phyloP scores from a whole-genome alignment of 2,888 invertebrate genomes.

The Sarcophaga rosellei region DNA sequence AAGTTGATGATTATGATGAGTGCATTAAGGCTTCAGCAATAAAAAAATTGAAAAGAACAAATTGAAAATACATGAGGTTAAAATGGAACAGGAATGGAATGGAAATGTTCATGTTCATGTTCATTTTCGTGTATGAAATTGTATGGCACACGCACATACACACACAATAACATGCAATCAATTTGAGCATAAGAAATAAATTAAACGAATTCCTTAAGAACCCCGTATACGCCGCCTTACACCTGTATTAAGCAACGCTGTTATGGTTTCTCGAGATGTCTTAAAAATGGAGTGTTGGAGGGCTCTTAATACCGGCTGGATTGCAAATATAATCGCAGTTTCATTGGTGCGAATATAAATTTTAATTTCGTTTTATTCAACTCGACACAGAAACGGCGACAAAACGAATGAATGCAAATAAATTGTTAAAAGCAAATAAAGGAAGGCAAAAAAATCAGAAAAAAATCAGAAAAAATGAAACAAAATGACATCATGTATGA shows the following conservation, averaged over 20 bases:
- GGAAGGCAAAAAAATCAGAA: background rate
- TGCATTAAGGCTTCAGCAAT: conserved; percentile 46
- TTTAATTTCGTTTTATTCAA: conserved; percentile 14
- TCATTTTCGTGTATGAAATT: no score
- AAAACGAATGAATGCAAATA: background rate
- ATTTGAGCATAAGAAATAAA: conserved; percentile 43
- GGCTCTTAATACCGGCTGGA: no score
- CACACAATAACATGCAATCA: conserved; percentile 35
- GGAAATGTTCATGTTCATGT: no score
- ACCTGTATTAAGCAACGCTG: background rate
- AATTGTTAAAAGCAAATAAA: background rate
- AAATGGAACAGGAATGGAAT: background rate
- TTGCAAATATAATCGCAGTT: conserved; percentile 11
- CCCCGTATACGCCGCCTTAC: background rate
- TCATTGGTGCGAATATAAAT: conserved; percentile 35
- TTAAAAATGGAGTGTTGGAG: no score
- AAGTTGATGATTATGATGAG: conserved; percentile 56
- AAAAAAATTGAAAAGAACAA: background rate
- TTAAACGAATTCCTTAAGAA: background rate
- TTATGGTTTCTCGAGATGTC: background rate
- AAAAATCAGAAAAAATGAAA: conserved; percentile 15
- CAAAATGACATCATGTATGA: conserved; percentile 9
- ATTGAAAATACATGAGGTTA: conserved; percentile 6
- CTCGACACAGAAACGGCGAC: background rate
- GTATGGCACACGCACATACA: no score